Evolutionary conservation across 2,113 vertebrate species (phyloP).

Genomic region (Xiphophorus couchianus): DNA sequence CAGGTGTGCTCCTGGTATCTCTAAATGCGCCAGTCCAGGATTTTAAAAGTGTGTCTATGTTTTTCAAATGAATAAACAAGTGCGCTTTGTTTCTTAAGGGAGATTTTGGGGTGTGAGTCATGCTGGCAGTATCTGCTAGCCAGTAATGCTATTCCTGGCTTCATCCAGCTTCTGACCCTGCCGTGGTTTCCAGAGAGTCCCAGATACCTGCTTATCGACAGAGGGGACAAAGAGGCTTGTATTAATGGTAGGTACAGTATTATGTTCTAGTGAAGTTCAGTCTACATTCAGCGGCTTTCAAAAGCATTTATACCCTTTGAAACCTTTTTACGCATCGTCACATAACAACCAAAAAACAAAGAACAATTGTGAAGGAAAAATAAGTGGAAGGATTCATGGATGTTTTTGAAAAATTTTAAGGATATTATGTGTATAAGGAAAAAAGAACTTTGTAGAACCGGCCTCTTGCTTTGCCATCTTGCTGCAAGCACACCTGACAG

Average conservation of each 20-base stretch:
- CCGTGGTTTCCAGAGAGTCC: slow-evolving; percentile 93
- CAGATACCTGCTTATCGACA: slow-evolving; percentile 90
- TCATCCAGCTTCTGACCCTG: slow-evolving; percentile 87
- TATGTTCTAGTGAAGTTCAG: background rate
- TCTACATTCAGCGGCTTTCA: background rate
- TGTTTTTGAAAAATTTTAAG: too few relatives aligned
- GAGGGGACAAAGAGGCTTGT: slow-evolving; percentile 85
- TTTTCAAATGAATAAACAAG: background rate
- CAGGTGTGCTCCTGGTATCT: slow-evolving; percentile 69
- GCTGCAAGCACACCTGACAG: background rate
- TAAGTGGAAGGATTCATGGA: too few relatives aligned
- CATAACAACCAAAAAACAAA: background rate
- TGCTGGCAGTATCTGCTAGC: slow-evolving; percentile 89
- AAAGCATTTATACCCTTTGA: background rate
- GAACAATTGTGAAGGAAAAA: background rate
- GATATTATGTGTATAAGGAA: too few relatives aligned
- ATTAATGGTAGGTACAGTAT: slow-evolving; percentile 76
- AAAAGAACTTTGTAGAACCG: too few relatives aligned
- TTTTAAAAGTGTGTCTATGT: background rate
- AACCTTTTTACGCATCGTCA: background rate
- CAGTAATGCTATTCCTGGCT: slow-evolving; percentile 85
- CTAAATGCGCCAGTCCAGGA: background rate
- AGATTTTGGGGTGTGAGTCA: slow-evolving; percentile 85
- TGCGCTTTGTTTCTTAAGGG: slow-evolving; percentile 70
- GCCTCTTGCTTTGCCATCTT: too few relatives aligned